These are phyloP conservation scores for Dicaeum eximium DNA, from an alignment of 2,113 vertebrate species.

Conservation along the genomic window DNA sequence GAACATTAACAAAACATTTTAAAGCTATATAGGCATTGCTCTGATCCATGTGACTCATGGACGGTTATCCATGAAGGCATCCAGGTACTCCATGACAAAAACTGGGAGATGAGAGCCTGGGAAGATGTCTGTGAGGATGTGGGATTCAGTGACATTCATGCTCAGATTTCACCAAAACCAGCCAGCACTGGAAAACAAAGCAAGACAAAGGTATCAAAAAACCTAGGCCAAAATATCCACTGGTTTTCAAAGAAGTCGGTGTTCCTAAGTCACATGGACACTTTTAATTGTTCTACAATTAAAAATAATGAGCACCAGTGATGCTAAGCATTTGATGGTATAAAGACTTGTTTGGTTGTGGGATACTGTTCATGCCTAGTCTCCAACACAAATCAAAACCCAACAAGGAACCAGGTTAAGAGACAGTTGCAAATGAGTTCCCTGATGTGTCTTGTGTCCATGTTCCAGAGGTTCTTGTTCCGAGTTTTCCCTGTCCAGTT, in stretches of 20 bases:
- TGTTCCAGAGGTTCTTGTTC: neutral
- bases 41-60: neutral
- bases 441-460: neutral
- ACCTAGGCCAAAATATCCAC: neutral
- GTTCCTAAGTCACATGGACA: neutral
- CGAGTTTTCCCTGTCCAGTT: neutral
- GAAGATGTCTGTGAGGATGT: neutral
- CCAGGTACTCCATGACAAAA: neutral
- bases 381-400: neutral
- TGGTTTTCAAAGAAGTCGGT: neutral
- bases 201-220: neutral
- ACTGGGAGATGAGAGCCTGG: neutral
- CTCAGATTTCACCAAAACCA: neutral
- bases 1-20: neutral
- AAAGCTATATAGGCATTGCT: neutral
- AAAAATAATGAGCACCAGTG: neutral
- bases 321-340: neutral
- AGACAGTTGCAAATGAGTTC: neutral
- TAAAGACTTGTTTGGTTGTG: neutral
- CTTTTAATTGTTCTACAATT: neutral
- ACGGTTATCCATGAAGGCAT: neutral
- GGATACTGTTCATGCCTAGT: neutral
- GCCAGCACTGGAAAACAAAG: neutral
- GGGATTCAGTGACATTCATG: neutral
- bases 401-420: neutral